A percentile compares a stretch with the other conserved stretches of the same genome.
Conservation (phyloP, 2,113 vertebrate genomes). For the Copsychus sechellarum region DNA sequence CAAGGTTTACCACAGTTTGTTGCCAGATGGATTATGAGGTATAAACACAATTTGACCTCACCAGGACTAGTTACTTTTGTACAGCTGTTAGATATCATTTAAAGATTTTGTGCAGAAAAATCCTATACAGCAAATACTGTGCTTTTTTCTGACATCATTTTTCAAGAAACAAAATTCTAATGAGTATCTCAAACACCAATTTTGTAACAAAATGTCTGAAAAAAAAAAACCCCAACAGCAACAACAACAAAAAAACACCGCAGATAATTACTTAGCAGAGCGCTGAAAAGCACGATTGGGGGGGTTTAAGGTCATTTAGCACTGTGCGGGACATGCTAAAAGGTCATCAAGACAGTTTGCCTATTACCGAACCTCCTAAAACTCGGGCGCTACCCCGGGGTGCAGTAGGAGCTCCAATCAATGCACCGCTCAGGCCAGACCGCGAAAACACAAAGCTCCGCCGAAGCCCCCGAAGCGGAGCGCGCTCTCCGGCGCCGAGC, state of each 20-base stretch:
- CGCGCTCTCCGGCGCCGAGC: neutral
- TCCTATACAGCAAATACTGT: neutral
- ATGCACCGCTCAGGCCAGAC: neutral
- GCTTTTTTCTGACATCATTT: neutral
- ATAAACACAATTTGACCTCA: neutral
- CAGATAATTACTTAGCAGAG: neutral
- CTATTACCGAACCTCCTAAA: neutral
- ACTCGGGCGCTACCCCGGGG: rapidly evolving
- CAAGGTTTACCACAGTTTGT: neutral
- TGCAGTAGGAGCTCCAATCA: neutral
- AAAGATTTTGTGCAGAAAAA: neutral
- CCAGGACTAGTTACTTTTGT: neutral
- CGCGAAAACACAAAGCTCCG: constrained; percentile 22
- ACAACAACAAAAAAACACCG: neutral
- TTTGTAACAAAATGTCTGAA: neutral
- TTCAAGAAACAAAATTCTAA: neutral
- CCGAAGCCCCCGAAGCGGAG: neutral
- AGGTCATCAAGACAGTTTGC: neutral
- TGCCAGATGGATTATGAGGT: neutral
- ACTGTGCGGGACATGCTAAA: neutral
- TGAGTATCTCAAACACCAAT: rapidly evolving
- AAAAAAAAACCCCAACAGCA: neutral
- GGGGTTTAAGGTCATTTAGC: neutral
- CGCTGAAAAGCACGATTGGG: neutral
- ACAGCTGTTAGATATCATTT: neutral